Evolutionary conservation across 1,140 invertebrate genomes (phyloP), one percentile per base, ranked within the genome.

Genomic region (Notospermus geniculatus): DNA sequence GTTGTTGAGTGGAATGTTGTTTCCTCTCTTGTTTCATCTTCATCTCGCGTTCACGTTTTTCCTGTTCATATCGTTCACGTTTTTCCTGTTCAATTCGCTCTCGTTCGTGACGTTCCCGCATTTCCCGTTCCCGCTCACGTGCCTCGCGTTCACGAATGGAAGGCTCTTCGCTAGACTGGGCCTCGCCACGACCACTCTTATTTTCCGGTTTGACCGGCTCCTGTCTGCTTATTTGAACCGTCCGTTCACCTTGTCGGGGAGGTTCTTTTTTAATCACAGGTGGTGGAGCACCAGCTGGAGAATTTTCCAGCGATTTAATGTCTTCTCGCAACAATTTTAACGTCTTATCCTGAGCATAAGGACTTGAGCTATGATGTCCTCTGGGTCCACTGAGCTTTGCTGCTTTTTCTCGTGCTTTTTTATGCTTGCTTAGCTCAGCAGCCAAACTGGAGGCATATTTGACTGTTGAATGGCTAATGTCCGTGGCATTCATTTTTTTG

Each of bases 361-460:
- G 32, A 7, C 32, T 15, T 55, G 54, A 25, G 32, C n/a, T 27
- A 9, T 25, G 11, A 11, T 43, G 46, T 46, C 55, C 4, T 2
- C 15, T 43, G 30, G 23, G 36, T 59, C 59, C 29, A 17, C 27
- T 15, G 13, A 28, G 23, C n/a, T 27, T 53, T 22, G 22, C 22
- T 19, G 25, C 45, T 28, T 30, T 60, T 86, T 71, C 74, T 13
- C 73, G 62, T 19, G 73, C 72, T 53, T 68, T 71, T 43, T 65
- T 72, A 65, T 74, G 73, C 57, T 81, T 83, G 58, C 74, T 79
- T n/a, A 80, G 67, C 68, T 82, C 80, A 19, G 78, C 74, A 9
- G 71, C 76, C 27, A 81, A 65, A 64, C 72, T 76, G 54, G 19
- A 19, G 23, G 29, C 22, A 54, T 65, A 50, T 22, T 68, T 71